Conservation (phyloP, 2,888 invertebrate genomes). For the Octodonta nipae region DNA sequence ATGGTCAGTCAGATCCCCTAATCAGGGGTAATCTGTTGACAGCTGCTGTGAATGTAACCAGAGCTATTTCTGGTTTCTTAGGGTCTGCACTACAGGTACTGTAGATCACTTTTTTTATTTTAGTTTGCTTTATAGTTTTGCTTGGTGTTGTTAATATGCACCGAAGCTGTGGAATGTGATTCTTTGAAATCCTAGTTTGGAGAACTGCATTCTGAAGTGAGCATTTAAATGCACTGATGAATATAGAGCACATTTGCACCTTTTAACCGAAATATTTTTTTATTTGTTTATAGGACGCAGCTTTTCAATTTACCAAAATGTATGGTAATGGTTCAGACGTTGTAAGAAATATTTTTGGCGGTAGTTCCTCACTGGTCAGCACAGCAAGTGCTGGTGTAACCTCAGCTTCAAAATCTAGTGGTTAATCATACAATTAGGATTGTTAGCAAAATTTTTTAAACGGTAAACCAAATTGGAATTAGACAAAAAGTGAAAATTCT, state of each 20-base stretch:
- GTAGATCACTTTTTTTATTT: no score
- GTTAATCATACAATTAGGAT: constrained; percentile 1
- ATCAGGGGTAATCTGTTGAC: constrained; percentile 46
- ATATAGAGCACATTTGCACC: no score
- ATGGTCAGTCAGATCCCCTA: constrained; percentile 23
- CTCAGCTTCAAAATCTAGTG: constrained; percentile 6
- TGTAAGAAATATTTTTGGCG: constrained; percentile 15
- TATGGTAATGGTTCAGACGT: constrained; percentile 20
- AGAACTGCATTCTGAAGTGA: no score
- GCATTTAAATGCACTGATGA: no score
- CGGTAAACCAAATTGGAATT: constrained; percentile 3
- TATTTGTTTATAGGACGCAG: constrained; percentile 28
- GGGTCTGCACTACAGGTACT: constrained; percentile 68
- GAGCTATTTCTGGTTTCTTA: constrained; percentile 64
- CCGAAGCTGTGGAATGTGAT: no score
- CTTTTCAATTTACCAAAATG: constrained; percentile 21
- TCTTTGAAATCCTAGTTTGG: no score
- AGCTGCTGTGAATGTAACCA: constrained; percentile 63
- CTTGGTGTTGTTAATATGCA: no score
- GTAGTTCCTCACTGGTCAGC: constrained; percentile 13
- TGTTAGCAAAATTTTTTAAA: background rate
- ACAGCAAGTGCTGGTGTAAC: constrained; percentile 10
- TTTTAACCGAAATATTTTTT: constrained; percentile 7
- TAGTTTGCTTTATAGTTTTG: no score
- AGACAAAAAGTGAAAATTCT: no score